Evolutionary conservation across 1,140 invertebrate species (phyloP).

Genomic region (Trachelipus rathkii): DNA sequence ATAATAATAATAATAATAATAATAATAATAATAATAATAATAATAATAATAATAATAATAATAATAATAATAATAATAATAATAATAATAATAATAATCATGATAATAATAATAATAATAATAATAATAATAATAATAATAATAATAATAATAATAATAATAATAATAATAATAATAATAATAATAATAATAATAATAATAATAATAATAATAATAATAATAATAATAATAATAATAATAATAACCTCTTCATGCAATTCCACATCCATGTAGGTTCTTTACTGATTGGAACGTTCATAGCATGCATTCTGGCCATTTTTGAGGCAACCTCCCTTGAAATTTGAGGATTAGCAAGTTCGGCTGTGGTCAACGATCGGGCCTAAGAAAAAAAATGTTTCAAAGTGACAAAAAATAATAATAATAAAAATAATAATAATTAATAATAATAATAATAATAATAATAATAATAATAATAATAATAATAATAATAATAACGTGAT

Average conservation of each 20-base stretch:
- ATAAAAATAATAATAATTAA: conserved; percentile 17
- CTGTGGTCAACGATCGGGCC: conserved; percentile 73
- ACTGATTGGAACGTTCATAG: conserved; percentile 84
- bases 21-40: conserved; percentile 11
- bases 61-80: conserved; percentile 8
- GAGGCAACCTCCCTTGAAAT: conserved; percentile 78
- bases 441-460: conserved; percentile 4
- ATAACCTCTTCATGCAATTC: conserved; percentile 65
- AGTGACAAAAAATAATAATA: neutral
- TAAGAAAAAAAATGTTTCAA: conserved; percentile 49
- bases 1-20: conserved; percentile 6
- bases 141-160: conserved; percentile 19
- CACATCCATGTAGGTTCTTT: conserved; percentile 92
- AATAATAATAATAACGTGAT: conserved; percentile 7
- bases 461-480: neutral
- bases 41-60: conserved; percentile 12
- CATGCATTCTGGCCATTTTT: conserved; percentile 87
- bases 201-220: neutral
- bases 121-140: conserved; percentile 8
- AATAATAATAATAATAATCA: conserved; percentile 24
- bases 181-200: conserved; percentile 12
- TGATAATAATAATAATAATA: conserved; percentile 1
- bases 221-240: conserved; percentile 13
- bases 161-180: neutral
- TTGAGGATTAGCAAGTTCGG: conserved; percentile 69